Conservation (phyloP, 2,888 invertebrate species). For the Limnephilus auricula region DNA sequence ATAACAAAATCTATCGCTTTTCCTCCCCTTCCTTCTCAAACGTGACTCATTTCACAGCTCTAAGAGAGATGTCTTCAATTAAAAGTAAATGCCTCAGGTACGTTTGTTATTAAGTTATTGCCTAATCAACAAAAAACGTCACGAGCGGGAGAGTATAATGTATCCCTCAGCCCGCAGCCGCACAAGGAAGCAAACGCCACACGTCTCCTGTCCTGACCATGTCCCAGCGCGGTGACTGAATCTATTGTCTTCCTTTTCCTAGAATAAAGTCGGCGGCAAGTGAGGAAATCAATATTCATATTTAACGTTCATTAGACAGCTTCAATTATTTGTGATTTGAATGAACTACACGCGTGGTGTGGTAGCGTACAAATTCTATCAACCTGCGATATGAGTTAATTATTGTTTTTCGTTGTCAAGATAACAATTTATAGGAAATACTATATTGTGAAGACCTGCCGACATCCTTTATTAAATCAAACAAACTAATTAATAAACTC, state of each 20-base stretch:
- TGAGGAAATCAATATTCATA: slow-evolving; percentile 35
- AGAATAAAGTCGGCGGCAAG: slow-evolving; percentile 32
- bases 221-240: slow-evolving; percentile 16
- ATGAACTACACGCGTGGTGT: not conserved
- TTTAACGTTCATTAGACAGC: slow-evolving; percentile 33
- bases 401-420: not conserved
- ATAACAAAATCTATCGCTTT: too few relatives aligned
- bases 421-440: not conserved
- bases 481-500: not conserved
- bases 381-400: not conserved
- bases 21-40: not conserved
- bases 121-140: slow-evolving; percentile 1
- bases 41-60: not conserved
- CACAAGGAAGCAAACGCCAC: not conserved
- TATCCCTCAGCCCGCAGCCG: not conserved
- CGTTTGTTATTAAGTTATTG: not conserved
- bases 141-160: not conserved
- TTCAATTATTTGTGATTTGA: slow-evolving; percentile 33
- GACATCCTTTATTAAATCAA: not conserved
- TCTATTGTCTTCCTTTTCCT: slow-evolving; percentile 35
- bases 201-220: not conserved
- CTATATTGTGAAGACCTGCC: not conserved
- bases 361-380: not conserved
- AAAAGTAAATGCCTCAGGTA: not conserved
- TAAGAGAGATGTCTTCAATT: not conserved